A percentile compares a stretch with the other conserved stretches of the same genome.
phyloP scores from a whole-genome alignment of 2,888 invertebrate species.

The Idaea biselata region DNA sequence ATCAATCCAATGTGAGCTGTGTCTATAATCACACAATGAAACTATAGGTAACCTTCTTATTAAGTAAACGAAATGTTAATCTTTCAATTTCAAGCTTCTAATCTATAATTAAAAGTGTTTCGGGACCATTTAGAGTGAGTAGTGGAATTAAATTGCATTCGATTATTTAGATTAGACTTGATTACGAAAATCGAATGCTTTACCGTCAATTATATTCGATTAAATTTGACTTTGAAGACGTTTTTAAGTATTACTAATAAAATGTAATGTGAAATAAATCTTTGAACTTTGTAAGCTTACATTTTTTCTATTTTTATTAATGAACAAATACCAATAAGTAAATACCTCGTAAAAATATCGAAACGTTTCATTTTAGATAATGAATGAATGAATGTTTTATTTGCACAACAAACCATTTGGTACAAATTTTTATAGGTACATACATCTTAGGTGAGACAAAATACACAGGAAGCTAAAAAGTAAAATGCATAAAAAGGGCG shows the following conservation, averaged over 20 bases:
- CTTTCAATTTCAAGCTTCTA: not conserved
- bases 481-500: too few species aligned
- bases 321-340: too few species aligned
- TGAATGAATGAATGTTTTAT: too few species aligned
- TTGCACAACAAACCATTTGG: too few species aligned
- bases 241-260: not conserved
- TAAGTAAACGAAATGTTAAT: not conserved
- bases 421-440: too few species aligned
- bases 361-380: too few species aligned
- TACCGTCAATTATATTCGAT: not conserved
- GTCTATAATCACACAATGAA: not conserved
- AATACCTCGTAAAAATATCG: too few species aligned
- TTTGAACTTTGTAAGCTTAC: not conserved
- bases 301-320: too few species aligned
- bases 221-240: not conserved
- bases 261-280: not conserved
- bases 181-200: constrained; percentile 3
- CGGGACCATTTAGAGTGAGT: not conserved
- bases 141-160: not conserved
- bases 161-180: constrained; percentile 3
- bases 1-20: not conserved
- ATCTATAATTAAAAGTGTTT: not conserved
- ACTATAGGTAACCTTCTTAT: not conserved
- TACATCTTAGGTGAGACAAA: too few species aligned
- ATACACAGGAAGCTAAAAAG: too few species aligned